A percentile compares a stretch with the other conserved stretches of the same genome.
Conservation (phyloP, 2,797 vertebrate species). For the Florisuga fusca region DNA sequence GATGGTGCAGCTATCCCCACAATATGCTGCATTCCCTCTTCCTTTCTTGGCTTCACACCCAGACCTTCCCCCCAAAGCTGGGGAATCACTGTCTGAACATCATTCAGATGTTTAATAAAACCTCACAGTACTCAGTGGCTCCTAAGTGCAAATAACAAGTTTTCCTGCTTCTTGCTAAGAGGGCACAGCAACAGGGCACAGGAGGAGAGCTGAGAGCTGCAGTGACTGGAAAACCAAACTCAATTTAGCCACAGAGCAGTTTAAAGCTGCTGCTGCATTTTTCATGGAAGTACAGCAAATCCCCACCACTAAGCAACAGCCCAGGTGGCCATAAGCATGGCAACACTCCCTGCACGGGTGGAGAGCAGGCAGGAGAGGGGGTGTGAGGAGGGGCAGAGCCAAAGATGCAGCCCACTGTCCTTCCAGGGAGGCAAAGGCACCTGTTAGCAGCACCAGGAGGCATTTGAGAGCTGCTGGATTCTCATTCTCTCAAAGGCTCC, state of each 20-base stretch:
- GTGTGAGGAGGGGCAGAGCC: background rate
- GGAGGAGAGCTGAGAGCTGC: background rate
- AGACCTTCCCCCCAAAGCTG: background rate
- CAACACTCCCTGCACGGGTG: background rate
- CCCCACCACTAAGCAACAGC: background rate
- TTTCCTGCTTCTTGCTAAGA: background rate
- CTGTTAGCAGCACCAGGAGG: background rate
- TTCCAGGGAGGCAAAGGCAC: background rate
- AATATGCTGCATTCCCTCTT: background rate
- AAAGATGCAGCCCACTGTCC: background rate
- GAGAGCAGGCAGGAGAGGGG: background rate
- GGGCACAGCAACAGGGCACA: background rate
- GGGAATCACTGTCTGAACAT: background rate
- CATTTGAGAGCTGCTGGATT: background rate
- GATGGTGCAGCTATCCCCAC: accelerated
- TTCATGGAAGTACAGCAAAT: conserved; percentile 40
- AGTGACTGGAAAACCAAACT: background rate
- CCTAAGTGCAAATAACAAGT: background rate
- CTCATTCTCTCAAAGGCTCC: background rate
- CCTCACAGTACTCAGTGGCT: background rate
- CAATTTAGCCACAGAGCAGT: background rate
- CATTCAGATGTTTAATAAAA: background rate
- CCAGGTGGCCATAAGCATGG: conserved; percentile 11
- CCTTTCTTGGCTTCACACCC: background rate
- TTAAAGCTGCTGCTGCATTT: conserved; percentile 33